Base-by-base conservation (phyloP, 2,888 invertebrate genomes). In the Xestia c-nigrum region DNA sequence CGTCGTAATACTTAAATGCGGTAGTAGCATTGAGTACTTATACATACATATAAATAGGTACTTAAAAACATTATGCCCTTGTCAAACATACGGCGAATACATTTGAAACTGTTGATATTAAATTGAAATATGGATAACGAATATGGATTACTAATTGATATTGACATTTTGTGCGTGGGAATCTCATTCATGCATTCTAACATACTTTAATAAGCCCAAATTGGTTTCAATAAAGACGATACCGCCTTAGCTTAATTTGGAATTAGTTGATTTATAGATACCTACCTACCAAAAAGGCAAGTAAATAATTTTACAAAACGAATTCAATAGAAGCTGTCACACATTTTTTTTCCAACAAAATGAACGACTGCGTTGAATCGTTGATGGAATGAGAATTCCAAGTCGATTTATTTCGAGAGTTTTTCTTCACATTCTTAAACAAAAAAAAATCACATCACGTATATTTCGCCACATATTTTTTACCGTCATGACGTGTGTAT, bases 391-490 rank as follows among this genome's bases (percentile, higher is more conserved):
- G 9, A 61, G 40, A 55, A 47, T 55, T 55, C 10, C 55, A 24
- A 14, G 21, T 43, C 31, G 24, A 24, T 70, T 65, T 55, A 55
- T 24, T 59, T 14, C 1, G 61, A 70, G 81, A 63, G 59, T 78
- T 72, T 77, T 83, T 65, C 52, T 14, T 2, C 31, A 63, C 61
- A n/a, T 55, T 69, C 14, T 5, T 38, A 40, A 38, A 73, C 59
- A 65, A 83, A 69, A 55, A 55, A 72, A 50, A 5, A 72, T 69
- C 55, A 38, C 59, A 40, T 59, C 57, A 80, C 24, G 55, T 59
- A 66, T 76, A 55, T 59, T 81, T 67, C 6, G 24, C 61, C 43
- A 40, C 47, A 40, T 81, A 14, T 75, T 85, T 80, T 81, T 72
- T 71, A 73, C 65, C 46, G 50, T 40, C 73, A 55, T 77, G 77